Evolutionary conservation across 1,140 invertebrate species (phyloP), one percentile per base, ranked within the genome.

Genomic region (Scaptomyza hsui): DNA sequence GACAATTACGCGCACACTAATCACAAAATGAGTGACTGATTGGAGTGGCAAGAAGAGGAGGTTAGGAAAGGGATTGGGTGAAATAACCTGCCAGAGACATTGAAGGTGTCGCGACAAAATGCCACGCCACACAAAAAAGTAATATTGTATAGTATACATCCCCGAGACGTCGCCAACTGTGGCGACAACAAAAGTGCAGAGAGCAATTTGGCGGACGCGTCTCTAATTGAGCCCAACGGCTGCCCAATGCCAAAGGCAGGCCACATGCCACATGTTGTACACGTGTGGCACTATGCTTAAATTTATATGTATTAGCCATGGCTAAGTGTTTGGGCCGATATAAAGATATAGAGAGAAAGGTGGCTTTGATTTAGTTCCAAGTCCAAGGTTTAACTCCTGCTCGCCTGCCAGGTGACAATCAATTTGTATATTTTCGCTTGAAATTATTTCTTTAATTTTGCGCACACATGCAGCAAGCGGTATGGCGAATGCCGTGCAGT

Each of bases 371-470:
- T 88, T 67, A 81, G 56, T 60, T 29, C 56, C 59, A 24, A 47
- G 16, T 16, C 16, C 18, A 48, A 48, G 52, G 45, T 60, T 44
- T 41, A 35, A 42, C 44, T 55, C 61, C n/a, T n/a, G 29, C 39
- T 75, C 52, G 61, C 74, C 62, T 81, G 82, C 78, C 82, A 82
- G 61, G 56, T 82, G 82, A 88, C 82, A 88, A 88, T 88, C 82
- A 82, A 71, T 56, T 88, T 75, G 75, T 75, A 75, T 82, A 86
- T 86, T 78, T 86, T 72, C 45, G 48, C 75, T 52, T 62, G 35
- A 88, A 88, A 89, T 88, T 89, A 88, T 88, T 88, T 88, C 71
- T 68, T 88, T 88, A 88, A 88, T 89, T 89, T 88, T 89, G 59
- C 55, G 45, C 82, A 75, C 78, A 88, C 67, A 68, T 69, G 61